Conservation (phyloP, 2,888 invertebrate species). For the Rutpela maculata region DNA sequence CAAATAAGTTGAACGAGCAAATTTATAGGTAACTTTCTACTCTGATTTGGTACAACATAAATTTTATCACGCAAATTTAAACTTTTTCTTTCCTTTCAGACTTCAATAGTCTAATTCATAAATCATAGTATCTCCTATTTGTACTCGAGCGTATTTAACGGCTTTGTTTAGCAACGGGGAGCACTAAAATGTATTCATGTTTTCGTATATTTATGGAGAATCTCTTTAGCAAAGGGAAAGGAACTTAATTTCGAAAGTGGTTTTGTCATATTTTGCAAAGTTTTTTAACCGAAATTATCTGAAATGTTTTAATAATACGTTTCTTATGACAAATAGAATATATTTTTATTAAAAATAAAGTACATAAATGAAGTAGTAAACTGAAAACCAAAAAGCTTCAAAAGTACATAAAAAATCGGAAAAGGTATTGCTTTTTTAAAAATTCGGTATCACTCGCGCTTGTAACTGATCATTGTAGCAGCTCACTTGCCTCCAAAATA, state of each 20-base stretch:
- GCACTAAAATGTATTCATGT: slow-evolving; percentile 1
- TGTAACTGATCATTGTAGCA: too few relatives aligned
- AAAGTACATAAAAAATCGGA: too few relatives aligned
- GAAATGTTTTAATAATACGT: too few relatives aligned
- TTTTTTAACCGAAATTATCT: too few relatives aligned
- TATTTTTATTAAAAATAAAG: too few relatives aligned
- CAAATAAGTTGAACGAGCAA: slow-evolving; percentile 61
- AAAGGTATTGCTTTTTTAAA: too few relatives aligned
- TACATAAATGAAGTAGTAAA: too few relatives aligned
- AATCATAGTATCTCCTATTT: slow-evolving; percentile 58
- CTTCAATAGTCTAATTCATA: slow-evolving; percentile 62
- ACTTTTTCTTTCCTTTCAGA: slow-evolving; percentile 66
- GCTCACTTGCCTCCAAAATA: too few relatives aligned
- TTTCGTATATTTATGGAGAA: not conserved
- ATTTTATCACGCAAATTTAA: slow-evolving; percentile 65
- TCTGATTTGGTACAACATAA: slow-evolving; percentile 67
- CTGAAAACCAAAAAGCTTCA: too few relatives aligned
- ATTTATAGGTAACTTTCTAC: slow-evolving; percentile 67
- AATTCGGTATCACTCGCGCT: too few relatives aligned
- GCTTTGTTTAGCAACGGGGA: not conserved
- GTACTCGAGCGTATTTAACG: not conserved
- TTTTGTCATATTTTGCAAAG: not conserved
- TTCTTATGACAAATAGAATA: too few relatives aligned
- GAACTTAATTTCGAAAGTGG: not conserved
- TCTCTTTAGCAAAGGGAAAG: not conserved